A percentile compares a stretch with the other conserved stretches of the same genome.
phyloP scores from a whole-genome alignment of 2,888 invertebrate genomes.

The Tiliacea aurago region DNA sequence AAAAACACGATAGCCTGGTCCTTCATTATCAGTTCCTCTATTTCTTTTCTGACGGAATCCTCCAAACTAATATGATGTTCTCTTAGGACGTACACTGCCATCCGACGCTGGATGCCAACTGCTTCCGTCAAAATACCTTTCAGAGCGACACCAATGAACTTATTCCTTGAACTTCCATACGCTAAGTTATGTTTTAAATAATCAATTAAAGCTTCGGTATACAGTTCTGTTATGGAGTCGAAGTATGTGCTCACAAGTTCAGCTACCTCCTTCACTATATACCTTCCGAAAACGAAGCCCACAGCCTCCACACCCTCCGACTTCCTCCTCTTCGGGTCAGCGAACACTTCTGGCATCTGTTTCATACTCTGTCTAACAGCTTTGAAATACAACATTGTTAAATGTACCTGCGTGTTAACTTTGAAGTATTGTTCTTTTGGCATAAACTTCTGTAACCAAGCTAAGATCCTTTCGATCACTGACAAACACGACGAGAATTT shows the following conservation, averaged over 20 bases:
- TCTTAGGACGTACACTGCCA: slow-evolving; percentile 40
- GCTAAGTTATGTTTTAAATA: slow-evolving; percentile 57
- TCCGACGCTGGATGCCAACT: slow-evolving; percentile 32
- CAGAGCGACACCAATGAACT: slow-evolving; percentile 30
- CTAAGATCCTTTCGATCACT: slow-evolving; percentile 71
- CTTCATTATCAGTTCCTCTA: slow-evolving; percentile 29
- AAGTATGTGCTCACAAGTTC: slow-evolving; percentile 72
- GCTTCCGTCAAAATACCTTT: slow-evolving; percentile 41
- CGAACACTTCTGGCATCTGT: slow-evolving; percentile 71
- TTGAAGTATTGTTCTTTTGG: slow-evolving; percentile 73
- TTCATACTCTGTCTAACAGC: slow-evolving; percentile 71
- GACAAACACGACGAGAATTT: slow-evolving; percentile 71
- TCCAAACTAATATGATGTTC: slow-evolving; percentile 5
- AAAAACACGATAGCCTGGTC: slow-evolving; percentile 21
- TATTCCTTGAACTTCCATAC: slow-evolving; percentile 1
- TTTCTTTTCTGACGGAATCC: slow-evolving; percentile 21
- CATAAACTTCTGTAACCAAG: slow-evolving; percentile 70
- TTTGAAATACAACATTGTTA: slow-evolving; percentile 78
- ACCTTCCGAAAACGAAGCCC: slow-evolving; percentile 74
- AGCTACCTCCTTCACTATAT: slow-evolving; percentile 71
- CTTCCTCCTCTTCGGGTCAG: slow-evolving; percentile 61
- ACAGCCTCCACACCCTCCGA: slow-evolving; percentile 72
- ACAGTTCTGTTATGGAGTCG: slow-evolving; percentile 73
- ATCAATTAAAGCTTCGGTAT: slow-evolving; percentile 58
- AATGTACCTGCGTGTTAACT: slow-evolving; percentile 63